Evolutionary conservation across 2,888 invertebrate genomes (phyloP), one percentile per base, ranked within the genome.

Genomic region (Diaperis boleti): DNA sequence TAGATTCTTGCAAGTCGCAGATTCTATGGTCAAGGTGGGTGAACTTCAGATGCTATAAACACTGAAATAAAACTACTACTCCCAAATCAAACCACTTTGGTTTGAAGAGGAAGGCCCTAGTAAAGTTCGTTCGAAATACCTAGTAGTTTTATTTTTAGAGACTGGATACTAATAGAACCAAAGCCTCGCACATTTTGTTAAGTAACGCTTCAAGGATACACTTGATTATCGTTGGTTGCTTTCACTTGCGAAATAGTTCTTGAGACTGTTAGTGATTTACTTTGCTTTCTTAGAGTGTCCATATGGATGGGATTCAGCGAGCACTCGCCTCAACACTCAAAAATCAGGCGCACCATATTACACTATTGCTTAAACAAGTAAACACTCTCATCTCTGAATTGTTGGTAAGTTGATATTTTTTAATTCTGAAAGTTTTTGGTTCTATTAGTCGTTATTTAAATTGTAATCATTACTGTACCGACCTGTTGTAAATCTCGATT

Each of bases 1-100:
- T 65, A 87, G 86, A 59, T 81, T 90, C 59, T 80, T 88, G 2
- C 76, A 83, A 3, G 82, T 87, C 1, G 86, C 88, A 7, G 88
- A 90, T 70, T 83, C 88, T 15, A 80, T 90, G 10, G 81, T 90
- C 20, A 89, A 90, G 86, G 90, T 90, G 14, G 10, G 17, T 47
- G 33, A n/a, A n/a, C n/a, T n/a, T n/a, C n/a, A n/a, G n/a, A n/a
- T n/a, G n/a, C n/a, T n/a, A n/a, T n/a, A n/a, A n/a, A n/a, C n/a
- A n/a, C n/a, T n/a, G n/a, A n/a, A n/a, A n/a, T 5, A 26, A 31
- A 29, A 15, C 8, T 33, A 33, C 10, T n/a, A 33, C 33, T 11
- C n/a, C 45, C 14, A 44, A 54, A 47, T 41, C 60, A 44, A 29
- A 56, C 35, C 29, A 35, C 17, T 26, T 7, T 22, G 22, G 4